phyloP scores from a whole-genome alignment of 2,888 invertebrate genomes.

The Caradrina clavipalpis region DNA sequence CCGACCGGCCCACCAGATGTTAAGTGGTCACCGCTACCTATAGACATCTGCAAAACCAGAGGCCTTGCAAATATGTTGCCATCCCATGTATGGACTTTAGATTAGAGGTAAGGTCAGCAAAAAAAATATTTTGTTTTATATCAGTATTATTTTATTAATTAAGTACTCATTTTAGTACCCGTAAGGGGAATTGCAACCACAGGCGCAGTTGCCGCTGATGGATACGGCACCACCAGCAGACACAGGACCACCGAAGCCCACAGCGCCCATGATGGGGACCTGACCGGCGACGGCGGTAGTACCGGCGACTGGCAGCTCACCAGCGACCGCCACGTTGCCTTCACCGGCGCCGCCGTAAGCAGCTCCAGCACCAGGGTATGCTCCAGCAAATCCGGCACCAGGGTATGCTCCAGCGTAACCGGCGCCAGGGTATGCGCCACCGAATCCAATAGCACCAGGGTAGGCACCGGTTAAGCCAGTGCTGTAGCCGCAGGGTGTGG shows the following conservation, averaged over 20 bases:
- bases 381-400: slow-evolving; percentile 19
- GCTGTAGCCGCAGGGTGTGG: slow-evolving; percentile 24
- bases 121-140: not conserved
- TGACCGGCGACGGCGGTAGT: slow-evolving; percentile 69
- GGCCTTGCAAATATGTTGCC: no score
- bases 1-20: no score
- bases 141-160: not conserved
- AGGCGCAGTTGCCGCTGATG: slow-evolving; percentile 74
- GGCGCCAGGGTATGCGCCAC: not conserved
- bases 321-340: slow-evolving; percentile 70
- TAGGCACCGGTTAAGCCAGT: slow-evolving; percentile 27
- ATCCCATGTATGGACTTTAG: no score
- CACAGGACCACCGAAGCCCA: slow-evolving; percentile 73
- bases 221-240: slow-evolving; percentile 74
- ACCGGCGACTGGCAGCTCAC: slow-evolving; percentile 73
- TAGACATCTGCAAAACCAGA: no score
- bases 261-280: slow-evolving; percentile 73
- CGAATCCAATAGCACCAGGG: not conserved
- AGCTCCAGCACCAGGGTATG: not conserved
- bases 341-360: slow-evolving; percentile 66
- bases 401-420: slow-evolving; percentile 13
- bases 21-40: no score
- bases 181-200: slow-evolving; percentile 44
- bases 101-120: not conserved
- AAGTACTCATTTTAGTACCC: slow-evolving; percentile 10